Evolutionary conservation across 2,888 invertebrate species (phyloP), one percentile per base, ranked within the genome.

Genomic region (Acrocyrtus sp.): DNA sequence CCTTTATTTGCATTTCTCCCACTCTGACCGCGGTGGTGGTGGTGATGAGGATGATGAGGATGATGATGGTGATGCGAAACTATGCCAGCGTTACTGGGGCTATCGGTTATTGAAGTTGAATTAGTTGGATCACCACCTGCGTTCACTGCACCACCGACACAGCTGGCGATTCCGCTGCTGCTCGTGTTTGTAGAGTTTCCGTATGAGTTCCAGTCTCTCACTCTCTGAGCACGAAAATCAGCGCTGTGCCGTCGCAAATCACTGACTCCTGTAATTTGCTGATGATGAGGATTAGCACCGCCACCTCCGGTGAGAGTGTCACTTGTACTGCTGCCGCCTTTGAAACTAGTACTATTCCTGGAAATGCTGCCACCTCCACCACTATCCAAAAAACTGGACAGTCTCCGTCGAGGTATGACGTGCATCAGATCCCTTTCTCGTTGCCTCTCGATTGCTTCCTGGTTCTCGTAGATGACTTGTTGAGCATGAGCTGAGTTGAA

Each of bases 401-500:
- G 43, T 57, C 73, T 67, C 45, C 73, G 27, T 57, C 73, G 34
- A 17, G 73, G 73, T n/a, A 68, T 62, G 15, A 62, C 62, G 22
- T 73, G 73, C 62, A 68, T 61, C 12, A 61, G 26, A 53, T 73
- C 62, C 48, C 73, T 51, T 43, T 73, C 73, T 34, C 73, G 41
- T 24, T 73, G 67, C 45, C 67, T 67, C 8, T 62, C 67, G 17
- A 69, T 69, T 17, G 69, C 69, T 22, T 69, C 69, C 61, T 69
- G 69, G 50, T 69, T 69, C 48, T 69, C 69, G 17, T 69, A 69
- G 56, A 69, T 69, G 19, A 69, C 69, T 62, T 69, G 69, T 61
- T 69, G 69, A 56, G 61, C 69, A 54, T 61, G 69, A 27, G 61
- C 47, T 27, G 47, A 1, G 22, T 45, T 68, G 19, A 51, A 68